Evolutionary conservation across 53 echinoderm and acorn worm genomes (phyloP), one percentile per base, ranked within the genome.

Genomic region (Apostichopus leukothele): DNA sequence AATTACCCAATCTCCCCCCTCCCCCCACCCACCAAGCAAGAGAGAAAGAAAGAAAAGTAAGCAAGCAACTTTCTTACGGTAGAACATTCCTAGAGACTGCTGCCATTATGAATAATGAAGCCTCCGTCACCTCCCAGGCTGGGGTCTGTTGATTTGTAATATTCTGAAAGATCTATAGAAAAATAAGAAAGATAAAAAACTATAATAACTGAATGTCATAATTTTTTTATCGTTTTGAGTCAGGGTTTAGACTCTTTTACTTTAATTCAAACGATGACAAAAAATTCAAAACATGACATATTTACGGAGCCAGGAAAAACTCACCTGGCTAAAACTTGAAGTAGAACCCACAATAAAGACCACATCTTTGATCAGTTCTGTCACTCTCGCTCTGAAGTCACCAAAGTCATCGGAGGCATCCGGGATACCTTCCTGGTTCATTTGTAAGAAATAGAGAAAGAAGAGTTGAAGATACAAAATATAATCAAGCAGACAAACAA

Each of bases 321-420:
- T 86, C 78, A 96, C 97, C 90, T 97, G 94, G 77, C 91, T 90
- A 89, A 97, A 97, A 78, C 95, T 94, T 59, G 97, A 93, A 0
- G 97, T 92, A 61, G 97, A 97, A 6, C 97, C 97, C 6, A 97
- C 92, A 9, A 97, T 79, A 89, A 96, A 97, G 88, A 97, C 94
- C 75, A 97, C 93, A 92, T 96, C 94, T 68, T 97, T 97, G 68
- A 95, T 91, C 5, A 95, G 91, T 68, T 95, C 95, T 11, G 94
- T 91, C 1, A 97, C 97, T 66, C 95, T 79, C 5, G 94, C 78
- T 78, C 97, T 89, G 89, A 97, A 97, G 76, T 97, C 97, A 52
- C 97, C 97, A 95, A 97, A 97, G 78, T 97, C 95, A 52, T 97
- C 97, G 9, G 73, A 89, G 67, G 91, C 92, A 68, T 96, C 95